These are phyloP conservation scores for Astur gentilis DNA, from an alignment of 2,113 vertebrate species.

Conservation along the genomic window DNA sequence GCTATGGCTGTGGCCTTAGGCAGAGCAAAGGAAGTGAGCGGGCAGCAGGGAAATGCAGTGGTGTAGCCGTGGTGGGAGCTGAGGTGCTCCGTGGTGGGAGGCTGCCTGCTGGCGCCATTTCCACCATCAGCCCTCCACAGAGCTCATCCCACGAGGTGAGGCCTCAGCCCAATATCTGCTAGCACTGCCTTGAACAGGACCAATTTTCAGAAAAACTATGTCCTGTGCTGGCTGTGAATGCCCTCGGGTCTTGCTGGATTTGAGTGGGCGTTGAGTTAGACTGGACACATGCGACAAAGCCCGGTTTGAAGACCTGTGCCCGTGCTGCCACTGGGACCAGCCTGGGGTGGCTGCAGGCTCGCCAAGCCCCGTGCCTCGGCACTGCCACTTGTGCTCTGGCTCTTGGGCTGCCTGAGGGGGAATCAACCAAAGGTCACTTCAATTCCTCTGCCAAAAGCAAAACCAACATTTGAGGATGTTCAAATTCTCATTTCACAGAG, in stretches of 20 bases:
- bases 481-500: not conserved
- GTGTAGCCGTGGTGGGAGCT: not conserved
- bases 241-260: rapidly evolving
- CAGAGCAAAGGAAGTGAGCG: rapidly evolving
- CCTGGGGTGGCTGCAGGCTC: not conserved
- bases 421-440: not conserved
- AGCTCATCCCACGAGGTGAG: not conserved
- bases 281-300: not conserved
- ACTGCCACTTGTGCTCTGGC: not conserved
- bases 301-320: not conserved
- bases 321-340: rapidly evolving
- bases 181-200: not conserved
- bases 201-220: rapidly evolving
- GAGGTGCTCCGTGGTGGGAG: not conserved
- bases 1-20: not conserved
- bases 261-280: rapidly evolving
- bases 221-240: not conserved
- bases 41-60: not conserved
- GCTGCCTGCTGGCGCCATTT: not conserved
- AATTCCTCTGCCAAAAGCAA: not conserved
- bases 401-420: no score
- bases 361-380: rapidly evolving
- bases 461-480: not conserved
- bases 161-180: not conserved
- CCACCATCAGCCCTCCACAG: not conserved